Evolutionary conservation across 1,140 invertebrate genomes (phyloP).

Genomic region (Drosophila lacertosa): DNA sequence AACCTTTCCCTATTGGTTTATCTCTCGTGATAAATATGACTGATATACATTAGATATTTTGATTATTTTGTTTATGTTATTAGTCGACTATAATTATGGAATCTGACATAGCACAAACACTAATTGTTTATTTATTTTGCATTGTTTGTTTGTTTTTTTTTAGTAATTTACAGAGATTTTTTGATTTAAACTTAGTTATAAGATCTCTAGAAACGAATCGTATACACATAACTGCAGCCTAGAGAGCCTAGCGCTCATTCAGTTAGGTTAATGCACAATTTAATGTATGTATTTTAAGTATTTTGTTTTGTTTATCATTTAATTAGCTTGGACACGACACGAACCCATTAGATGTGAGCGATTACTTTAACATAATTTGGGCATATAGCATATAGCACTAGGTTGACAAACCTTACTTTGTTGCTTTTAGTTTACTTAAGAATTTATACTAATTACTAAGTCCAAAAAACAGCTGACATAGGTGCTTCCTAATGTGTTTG

Average conservation of each 20-base stretch:
- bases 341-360: conserved; percentile 34
- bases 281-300: conserved; percentile 19
- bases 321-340: conserved; percentile 22
- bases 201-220: conserved; percentile 34
- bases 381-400: conserved; percentile 19
- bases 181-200: conserved; percentile 32
- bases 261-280: conserved; percentile 43
- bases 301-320: neutral
- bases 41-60: neutral
- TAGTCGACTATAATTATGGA: conserved; percentile 17
- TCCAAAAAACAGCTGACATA: conserved; percentile 11
- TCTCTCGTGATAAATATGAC: neutral
- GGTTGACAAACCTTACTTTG: conserved; percentile 7
- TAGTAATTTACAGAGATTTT: conserved; percentile 43
- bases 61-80: conserved; percentile 7
- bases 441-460: conserved; percentile 27
- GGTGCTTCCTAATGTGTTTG: neutral
- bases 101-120: conserved; percentile 17
- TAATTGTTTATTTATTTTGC: conserved; percentile 31
- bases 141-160: conserved; percentile 10
- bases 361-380: conserved; percentile 14
- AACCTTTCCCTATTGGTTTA: neutral
- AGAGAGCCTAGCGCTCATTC: conserved; percentile 14
- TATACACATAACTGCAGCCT: conserved; percentile 40
- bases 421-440: conserved; percentile 10